Conservation (phyloP, 2,113 vertebrate species). For the Pachypanchax playfairii region DNA sequence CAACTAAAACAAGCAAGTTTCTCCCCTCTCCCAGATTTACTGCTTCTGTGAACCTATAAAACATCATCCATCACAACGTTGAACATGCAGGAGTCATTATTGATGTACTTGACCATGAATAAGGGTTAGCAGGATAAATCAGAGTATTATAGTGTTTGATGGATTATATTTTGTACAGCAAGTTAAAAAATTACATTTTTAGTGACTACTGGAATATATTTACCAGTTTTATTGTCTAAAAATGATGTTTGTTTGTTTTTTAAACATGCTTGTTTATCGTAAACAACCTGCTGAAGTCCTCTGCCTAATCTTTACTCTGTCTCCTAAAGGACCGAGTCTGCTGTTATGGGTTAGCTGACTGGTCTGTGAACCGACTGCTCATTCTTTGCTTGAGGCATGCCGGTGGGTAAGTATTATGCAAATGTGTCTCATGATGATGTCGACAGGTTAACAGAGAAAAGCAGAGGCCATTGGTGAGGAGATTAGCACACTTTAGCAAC, state of each 20-base stretch:
- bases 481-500: no score
- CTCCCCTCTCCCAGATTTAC: constrained; percentile 8
- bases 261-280: no score
- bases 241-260: no score
- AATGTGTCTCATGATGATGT: constrained; percentile 1
- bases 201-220: no score
- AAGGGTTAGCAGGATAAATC: no score
- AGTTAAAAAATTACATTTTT: no score
- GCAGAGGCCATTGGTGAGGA: background rate
- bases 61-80: constrained; percentile 28
- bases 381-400: background rate
- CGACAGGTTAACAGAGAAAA: background rate
- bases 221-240: no score
- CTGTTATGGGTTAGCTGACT: background rate
- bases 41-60: background rate
- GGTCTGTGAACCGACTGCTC: background rate
- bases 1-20: constrained; percentile 20
- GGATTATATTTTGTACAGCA: no score
- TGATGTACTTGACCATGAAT: no score
- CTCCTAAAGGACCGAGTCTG: background rate
- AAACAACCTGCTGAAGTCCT: no score
- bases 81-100: background rate
- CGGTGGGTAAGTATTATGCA: background rate
- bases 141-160: no score
- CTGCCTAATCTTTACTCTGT: no score